These are phyloP conservation scores for Thereva nobilitata DNA, from an alignment of 2,888 invertebrate genomes.

Conservation along the genomic window DNA sequence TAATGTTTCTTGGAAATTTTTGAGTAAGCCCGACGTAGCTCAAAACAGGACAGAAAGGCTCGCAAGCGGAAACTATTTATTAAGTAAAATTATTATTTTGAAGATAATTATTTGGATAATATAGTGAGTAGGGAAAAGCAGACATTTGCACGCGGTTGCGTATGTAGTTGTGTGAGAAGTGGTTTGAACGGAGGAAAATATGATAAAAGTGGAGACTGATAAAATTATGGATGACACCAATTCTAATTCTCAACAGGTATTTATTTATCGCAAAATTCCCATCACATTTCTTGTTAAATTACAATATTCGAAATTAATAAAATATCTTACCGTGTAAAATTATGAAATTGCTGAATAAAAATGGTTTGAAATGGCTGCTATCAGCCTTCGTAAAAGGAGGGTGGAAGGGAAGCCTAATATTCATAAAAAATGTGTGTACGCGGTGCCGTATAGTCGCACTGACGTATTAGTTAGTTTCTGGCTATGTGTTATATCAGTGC, in stretches of 20 bases:
- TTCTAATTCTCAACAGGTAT: constrained; percentile 65
- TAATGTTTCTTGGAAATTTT: background rate
- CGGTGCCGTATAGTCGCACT: no score
- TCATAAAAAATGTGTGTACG: no score
- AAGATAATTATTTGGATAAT: background rate
- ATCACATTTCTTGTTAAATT: no score
- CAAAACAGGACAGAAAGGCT: background rate
- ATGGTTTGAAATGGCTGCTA: no score
- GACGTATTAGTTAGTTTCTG: no score
- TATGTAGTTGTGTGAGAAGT: constrained; percentile 16
- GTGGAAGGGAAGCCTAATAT: no score
- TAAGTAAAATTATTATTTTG: background rate
- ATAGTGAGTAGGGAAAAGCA: background rate
- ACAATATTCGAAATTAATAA: no score
- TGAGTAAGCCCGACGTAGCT: background rate
- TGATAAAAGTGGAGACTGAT: constrained; percentile 91
- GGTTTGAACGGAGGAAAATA: constrained; percentile 47
- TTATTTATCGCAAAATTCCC: background rate
- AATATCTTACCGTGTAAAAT: no score
- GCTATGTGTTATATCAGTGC: no score
- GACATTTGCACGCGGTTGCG: background rate
- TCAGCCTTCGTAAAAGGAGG: no score
- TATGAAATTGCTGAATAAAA: no score
- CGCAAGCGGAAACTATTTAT: background rate
- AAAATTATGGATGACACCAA: constrained; percentile 82